Evolutionary conservation across 1,140 invertebrate genomes (phyloP), one percentile per base, ranked within the genome.

Genomic region (Neelides sp.): DNA sequence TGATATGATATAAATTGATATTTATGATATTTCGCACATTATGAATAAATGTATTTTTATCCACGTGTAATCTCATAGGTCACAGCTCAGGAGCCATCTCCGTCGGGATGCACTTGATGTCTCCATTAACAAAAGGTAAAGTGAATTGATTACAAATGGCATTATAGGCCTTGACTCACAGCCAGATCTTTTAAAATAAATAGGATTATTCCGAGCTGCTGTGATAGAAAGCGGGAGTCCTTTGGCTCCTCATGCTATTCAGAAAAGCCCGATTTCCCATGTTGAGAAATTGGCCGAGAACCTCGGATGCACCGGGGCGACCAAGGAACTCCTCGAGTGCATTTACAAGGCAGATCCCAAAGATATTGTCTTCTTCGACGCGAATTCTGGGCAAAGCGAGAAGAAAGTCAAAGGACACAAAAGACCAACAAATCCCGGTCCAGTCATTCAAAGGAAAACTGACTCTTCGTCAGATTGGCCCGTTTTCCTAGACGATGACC

Each of bases 31-130:
- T n/a, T n/a, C n/a, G n/a, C n/a, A n/a, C n/a, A n/a, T n/a, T n/a
- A n/a, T n/a, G n/a, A n/a, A n/a, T n/a, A n/a, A n/a, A n/a, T n/a
- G n/a, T n/a, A n/a, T n/a, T n/a, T n/a, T n/a, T n/a, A n/a, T n/a
- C n/a, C n/a, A n/a, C n/a, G n/a, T n/a, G n/a, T n/a, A n/a, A n/a
- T n/a, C n/a, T n/a, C n/a, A n/a, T n/a, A n/a, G n/a, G n/a, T n/a
- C n/a, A n/a, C n/a, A n/a, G 42, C 19, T 90, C 92, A 13, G 92
- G 93, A 4, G 91, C 91, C 1, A 88, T 88, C 8, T 89, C 87
- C 34, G 86, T 96, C 1, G 84, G 84, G 10, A 72, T 96, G 62
- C 91, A 95, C 70, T 72, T 96, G 40, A 69, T 98, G 5, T 93
- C 89, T 1, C 87, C 89, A 2, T 71, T 93, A 15, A 77, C 55